Evolutionary conservation across 1,140 invertebrate genomes (phyloP).

Genomic region (Sinella curviseta): DNA sequence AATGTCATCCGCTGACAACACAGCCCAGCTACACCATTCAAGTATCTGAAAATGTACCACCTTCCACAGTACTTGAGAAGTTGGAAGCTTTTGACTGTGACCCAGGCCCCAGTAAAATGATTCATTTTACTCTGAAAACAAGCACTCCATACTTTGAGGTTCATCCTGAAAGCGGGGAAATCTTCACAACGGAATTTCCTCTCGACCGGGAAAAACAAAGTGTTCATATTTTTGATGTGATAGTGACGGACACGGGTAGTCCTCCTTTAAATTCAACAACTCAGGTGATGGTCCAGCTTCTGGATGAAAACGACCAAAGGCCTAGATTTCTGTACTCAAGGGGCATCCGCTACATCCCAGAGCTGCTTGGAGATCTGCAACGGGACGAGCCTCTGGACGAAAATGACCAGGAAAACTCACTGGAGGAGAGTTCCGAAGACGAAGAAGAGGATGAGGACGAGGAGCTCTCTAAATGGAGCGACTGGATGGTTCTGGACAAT

Average conservation of each 20-base stretch:
- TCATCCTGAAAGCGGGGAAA: constrained; percentile 86
- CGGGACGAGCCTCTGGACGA: constrained; percentile 40
- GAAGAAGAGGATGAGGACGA: constrained; percentile 44
- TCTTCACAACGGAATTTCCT: constrained; percentile 72
- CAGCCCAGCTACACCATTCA: constrained; percentile 58
- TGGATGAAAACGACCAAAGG: constrained; percentile 56
- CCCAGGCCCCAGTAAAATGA: constrained; percentile 50
- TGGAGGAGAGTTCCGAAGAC: constrained; percentile 37
- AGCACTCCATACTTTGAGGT: constrained; percentile 75
- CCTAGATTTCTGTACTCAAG: constrained; percentile 51
- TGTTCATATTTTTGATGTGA: constrained; percentile 58
- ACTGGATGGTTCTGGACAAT: constrained; percentile 40
- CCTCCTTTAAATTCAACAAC: constrained; percentile 77
- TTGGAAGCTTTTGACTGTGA: constrained; percentile 60
- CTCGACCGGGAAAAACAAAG: constrained; percentile 78
- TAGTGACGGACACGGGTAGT: constrained; percentile 75
- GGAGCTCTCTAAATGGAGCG: constrained; percentile 45
- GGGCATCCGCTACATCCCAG: constrained; percentile 52
- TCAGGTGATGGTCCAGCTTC: constrained; percentile 75
- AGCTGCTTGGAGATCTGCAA: constrained; percentile 30
- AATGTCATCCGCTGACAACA: constrained; percentile 60
- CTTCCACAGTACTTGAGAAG: constrained; percentile 55
- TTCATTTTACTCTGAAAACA: constrained; percentile 59
- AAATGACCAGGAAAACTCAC: constrained; percentile 33
- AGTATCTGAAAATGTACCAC: constrained; percentile 56